These are phyloP conservation scores for Cryptocheilus praepositus DNA, from an alignment of 2,888 invertebrate genomes.

Conservation along the genomic window DNA sequence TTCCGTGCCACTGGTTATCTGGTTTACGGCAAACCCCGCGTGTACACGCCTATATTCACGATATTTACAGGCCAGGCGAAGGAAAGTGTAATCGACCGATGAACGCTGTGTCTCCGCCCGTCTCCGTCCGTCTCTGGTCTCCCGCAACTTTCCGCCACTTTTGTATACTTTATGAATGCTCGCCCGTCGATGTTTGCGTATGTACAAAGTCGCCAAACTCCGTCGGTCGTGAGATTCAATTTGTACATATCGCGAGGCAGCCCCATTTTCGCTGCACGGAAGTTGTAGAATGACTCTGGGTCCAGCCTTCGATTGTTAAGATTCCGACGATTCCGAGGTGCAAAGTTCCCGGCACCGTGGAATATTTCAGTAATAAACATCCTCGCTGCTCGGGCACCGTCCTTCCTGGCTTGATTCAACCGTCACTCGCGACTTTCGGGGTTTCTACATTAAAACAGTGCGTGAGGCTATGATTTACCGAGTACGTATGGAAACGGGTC, in stretches of 20 bases:
- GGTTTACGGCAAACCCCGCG: constrained; percentile 42
- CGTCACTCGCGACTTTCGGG: no score
- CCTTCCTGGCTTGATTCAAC: no score
- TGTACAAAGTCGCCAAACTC: constrained; percentile 24
- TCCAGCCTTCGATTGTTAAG: not conserved
- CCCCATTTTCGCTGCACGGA: no score
- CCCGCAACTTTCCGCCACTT: constrained; percentile 23
- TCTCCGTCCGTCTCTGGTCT: not conserved
- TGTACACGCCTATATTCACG: constrained; percentile 32
- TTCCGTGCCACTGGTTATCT: constrained; percentile 55
- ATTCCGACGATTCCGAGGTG: not conserved
- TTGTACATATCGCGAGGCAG: no score
- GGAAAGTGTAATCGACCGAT: constrained; percentile 59
- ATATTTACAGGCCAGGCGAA: constrained; percentile 42
- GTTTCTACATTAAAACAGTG: no score
- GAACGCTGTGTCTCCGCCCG: constrained; percentile 45
- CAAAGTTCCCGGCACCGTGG: constrained; percentile 3
- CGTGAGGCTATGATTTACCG: no score
- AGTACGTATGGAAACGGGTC: no score
- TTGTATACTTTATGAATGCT: no score
- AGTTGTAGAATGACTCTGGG: not conserved
- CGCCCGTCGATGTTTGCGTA: constrained; percentile 22
- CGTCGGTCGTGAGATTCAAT: no score
- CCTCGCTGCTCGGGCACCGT: no score
- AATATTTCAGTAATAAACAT: constrained; percentile 33